phyloP scores from a whole-genome alignment of 2,113 vertebrate species.

The Setophaga coronata region DNA sequence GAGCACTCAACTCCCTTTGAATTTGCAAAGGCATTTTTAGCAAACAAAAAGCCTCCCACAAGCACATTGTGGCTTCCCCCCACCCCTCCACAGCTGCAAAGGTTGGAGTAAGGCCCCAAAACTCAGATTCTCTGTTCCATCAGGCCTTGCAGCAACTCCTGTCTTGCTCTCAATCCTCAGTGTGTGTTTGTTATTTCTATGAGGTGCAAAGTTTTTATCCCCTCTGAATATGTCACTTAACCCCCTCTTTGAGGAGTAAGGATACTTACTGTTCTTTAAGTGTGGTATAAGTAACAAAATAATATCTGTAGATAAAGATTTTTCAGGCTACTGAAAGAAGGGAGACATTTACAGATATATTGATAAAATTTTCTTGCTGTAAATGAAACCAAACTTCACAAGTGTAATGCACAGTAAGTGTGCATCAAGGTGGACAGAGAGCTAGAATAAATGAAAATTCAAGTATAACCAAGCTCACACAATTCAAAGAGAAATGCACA shows the following conservation, averaged over 20 bases:
- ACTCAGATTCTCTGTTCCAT: fast-evolving
- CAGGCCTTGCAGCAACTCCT: not conserved
- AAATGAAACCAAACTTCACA: not conserved
- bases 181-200: not conserved
- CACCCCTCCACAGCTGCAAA: not conserved
- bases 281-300: not conserved
- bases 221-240: fast-evolving
- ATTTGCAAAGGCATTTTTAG: not conserved
- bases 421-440: not conserved
- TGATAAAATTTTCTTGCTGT: not conserved
- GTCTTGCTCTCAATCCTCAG: not conserved
- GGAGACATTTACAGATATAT: fast-evolving
- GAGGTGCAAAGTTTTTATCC: not conserved
- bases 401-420: not conserved
- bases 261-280: not conserved
- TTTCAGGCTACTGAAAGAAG: not conserved
- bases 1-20: not conserved
- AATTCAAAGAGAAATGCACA: constrained; percentile 59
- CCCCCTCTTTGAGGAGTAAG: not conserved
- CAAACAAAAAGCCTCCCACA: not conserved
- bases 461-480: constrained; percentile 18
- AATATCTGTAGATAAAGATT: not conserved
- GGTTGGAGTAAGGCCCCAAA: not conserved
- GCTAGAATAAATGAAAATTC: constrained; percentile 14
- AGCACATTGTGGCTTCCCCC: not conserved